Conservation (phyloP, 2,113 vertebrate species). For the Bostrychus sinensis region DNA sequence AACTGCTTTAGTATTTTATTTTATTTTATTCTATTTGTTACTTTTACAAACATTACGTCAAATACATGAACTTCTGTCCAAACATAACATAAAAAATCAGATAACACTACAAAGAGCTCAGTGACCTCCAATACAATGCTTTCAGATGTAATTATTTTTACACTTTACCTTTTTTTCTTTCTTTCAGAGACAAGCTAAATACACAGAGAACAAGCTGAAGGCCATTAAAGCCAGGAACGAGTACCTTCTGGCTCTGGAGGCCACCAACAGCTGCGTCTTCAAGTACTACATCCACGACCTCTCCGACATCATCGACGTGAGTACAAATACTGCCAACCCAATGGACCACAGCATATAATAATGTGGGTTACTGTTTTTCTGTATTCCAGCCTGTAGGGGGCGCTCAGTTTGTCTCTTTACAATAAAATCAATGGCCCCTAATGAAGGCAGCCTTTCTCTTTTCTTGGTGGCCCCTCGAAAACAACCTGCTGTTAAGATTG, state of each 20-base stretch:
- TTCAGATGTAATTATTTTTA: neutral
- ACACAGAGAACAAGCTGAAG: slow-evolving; percentile 97
- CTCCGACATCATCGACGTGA: slow-evolving; percentile 98
- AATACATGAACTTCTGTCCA: too few relatives aligned
- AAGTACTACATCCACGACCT: slow-evolving; percentile 99
- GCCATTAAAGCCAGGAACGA: slow-evolving; percentile 97
- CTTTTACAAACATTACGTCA: too few relatives aligned
- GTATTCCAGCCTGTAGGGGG: slow-evolving; percentile 5
- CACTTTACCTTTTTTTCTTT: neutral
- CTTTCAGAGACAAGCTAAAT: slow-evolving; percentile 94
- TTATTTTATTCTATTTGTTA: too few relatives aligned
- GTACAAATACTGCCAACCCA: slow-evolving; percentile 54
- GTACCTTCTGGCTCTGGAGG: slow-evolving; percentile 94
- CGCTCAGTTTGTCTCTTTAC: slow-evolving; percentile 24
- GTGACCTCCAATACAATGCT: neutral
- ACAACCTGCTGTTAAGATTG: too few relatives aligned
- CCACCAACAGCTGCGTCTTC: slow-evolving; percentile 96
- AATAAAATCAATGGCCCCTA: slow-evolving; percentile 34
- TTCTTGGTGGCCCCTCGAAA: too few relatives aligned
- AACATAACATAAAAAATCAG: too few relatives aligned
- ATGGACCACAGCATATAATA: too few relatives aligned
- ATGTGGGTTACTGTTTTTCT: too few relatives aligned
- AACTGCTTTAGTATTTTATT: too few relatives aligned
- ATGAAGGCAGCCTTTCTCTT: slow-evolving; percentile 30
- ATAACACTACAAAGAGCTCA: too few relatives aligned